Evolutionary conservation across 1,140 invertebrate species (phyloP), one percentile per base, ranked within the genome.

Genomic region (Polypedilum vanderplanki): DNA sequence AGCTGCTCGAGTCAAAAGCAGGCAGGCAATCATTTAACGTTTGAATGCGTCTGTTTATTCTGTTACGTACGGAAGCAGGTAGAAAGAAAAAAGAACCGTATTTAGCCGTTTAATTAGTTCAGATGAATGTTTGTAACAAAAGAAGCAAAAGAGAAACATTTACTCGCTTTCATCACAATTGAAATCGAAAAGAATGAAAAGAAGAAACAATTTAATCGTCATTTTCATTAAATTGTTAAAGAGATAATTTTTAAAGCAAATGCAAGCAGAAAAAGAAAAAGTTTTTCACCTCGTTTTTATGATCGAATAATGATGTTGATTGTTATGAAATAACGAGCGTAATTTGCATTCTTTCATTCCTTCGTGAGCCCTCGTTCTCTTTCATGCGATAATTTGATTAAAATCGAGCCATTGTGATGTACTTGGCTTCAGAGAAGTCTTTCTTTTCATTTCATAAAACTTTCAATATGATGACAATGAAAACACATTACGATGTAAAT

Each of bases 301-400:
- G 46, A 57, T 57, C 46, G 46, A 57, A 15, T 57, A 57, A 57
- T 57, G 46, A 57, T n/a, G 24, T 33, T 33, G 46, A 57, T 57
- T 57, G 46, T 57, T 57, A 57, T n/a, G 3, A 57, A 57, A 57
- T 57, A 57, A 57, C 46, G 46, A 57, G 46, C 3, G 46, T 57
- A 57, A 57, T 57, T 57, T 57, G 46, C 46, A 57, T 57, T 57
- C 46, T 57, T 57, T 46, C 41, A 46, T 10, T 12, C 46, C 46
- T n/a, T 57, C 46, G 12, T n/a, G n/a, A n/a, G 12, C 46, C n/a
- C n/a, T 57, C 10, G 15, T 46, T 57, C 12, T 57, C 3, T 57
- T 57, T 15, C 46, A 57, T 57, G 46, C 46, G 46, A 57, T 57
- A 57, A 57, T 57, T 57, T 57, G 46, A 57, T 57, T 57, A 57